phyloP scores from a whole-genome alignment of 1,140 invertebrate genomes.

The Saccostrea echinata region DNA sequence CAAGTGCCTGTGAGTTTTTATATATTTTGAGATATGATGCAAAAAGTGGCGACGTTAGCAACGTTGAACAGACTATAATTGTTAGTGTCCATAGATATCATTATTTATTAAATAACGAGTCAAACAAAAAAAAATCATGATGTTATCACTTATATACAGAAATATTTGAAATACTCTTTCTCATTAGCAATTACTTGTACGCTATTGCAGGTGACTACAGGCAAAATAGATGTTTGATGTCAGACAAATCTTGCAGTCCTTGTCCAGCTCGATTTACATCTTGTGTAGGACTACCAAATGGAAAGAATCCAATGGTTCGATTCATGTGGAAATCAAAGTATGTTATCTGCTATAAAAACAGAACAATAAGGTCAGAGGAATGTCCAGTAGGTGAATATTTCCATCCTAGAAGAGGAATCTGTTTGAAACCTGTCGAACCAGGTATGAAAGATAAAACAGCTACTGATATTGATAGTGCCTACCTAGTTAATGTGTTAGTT shows the following conservation, averaged over 20 bases:
- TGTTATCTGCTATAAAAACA: slow-evolving; percentile 47
- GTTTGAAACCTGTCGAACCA: slow-evolving; percentile 41
- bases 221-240: slow-evolving; percentile 46
- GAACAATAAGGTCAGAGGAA: slow-evolving; percentile 23
- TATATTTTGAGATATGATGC: background rate
- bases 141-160: too few relatives aligned
- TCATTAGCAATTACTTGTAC: too few relatives aligned
- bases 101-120: too few relatives aligned
- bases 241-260: slow-evolving; percentile 41
- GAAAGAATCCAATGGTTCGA: slow-evolving; percentile 42
- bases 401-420: slow-evolving; percentile 47
- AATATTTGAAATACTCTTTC: too few relatives aligned
- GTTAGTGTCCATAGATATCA: too few relatives aligned
- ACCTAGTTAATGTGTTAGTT: background rate
- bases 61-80: too few relatives aligned
- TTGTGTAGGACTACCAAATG: slow-evolving; percentile 55
- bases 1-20: too few relatives aligned
- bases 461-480: background rate
- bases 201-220: slow-evolving; percentile 59
- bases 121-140: too few relatives aligned
- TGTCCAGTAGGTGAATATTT: slow-evolving; percentile 51
- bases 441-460: slow-evolving; percentile 14
- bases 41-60: background rate
- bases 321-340: slow-evolving; percentile 48
- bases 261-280: slow-evolving; percentile 50